Evolutionary conservation across 1,140 invertebrate species (phyloP).

Genomic region (Drosophila malerkotliana): DNA sequence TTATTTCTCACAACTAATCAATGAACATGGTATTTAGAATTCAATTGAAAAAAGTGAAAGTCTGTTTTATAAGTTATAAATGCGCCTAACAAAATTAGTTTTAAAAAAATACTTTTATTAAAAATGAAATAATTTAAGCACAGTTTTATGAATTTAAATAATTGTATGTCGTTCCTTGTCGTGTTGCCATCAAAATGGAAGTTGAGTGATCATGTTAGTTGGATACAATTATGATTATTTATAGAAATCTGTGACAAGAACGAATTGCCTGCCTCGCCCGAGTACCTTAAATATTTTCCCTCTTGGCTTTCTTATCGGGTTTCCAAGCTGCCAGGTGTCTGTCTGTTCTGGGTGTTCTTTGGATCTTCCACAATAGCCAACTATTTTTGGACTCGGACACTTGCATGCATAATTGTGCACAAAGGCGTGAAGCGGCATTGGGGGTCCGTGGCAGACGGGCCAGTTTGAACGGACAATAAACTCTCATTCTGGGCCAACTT

Average conservation of each 20-base stretch:
- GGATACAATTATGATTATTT: conserved; percentile 13
- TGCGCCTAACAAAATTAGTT: too few relatives aligned
- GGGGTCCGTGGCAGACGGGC: conserved; percentile 15
- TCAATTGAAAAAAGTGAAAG: too few relatives aligned
- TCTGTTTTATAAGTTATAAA: too few relatives aligned
- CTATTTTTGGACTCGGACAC: conserved; percentile 76
- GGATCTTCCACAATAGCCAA: conserved; percentile 55
- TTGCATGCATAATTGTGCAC: conserved; percentile 79
- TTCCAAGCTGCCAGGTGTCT: conserved; percentile 19
- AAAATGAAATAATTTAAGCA: too few relatives aligned
- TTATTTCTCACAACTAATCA: too few relatives aligned
- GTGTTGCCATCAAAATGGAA: background rate
- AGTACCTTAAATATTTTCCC: conserved; percentile 7
- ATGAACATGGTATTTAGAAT: too few relatives aligned
- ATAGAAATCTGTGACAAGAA: conserved; percentile 33
- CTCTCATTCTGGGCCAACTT: conserved; percentile 67
- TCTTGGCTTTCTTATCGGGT: conserved; percentile 8
- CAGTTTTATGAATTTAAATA: background rate
- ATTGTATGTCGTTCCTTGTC: background rate
- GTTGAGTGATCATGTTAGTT: background rate
- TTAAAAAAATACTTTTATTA: too few relatives aligned
- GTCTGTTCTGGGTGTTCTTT: conserved; percentile 6
- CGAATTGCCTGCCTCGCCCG: conserved; percentile 18
- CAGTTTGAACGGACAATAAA: conserved; percentile 69
- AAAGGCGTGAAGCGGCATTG: conserved; percentile 67